Evolutionary conservation across 2,797 vertebrate genomes (phyloP), one percentile per base, ranked within the genome.

Genomic region (Silurus aristotelis): DNA sequence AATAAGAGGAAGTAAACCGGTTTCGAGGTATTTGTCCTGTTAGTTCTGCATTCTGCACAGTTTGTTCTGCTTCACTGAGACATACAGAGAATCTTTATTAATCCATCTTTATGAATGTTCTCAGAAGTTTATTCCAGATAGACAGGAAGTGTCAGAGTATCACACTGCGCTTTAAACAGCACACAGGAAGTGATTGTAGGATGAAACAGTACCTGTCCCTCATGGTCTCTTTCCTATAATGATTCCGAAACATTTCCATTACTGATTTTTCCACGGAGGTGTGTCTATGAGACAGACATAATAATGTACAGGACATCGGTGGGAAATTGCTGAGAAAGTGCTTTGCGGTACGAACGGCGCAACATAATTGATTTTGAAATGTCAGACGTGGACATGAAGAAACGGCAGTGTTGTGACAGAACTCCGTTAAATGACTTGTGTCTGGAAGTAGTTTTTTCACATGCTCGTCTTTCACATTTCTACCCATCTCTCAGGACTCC

Each of bases 401-500:
- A 73, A 73, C 55, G 71, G 27, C 27, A 77, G 55, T 2, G 25
- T 58, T 58, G 31, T 63, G 75, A 77, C 17, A 20, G 19, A 60
- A 48, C 14, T 64, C 38, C 3, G 38, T 38, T 17, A 64, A 80
- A 63, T 38, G 48, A 17, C 2, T 43, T 71, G 67, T 64, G 38
- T 72, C 70, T 60, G 38, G 38, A 38, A n/a, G 20, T 9, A 0
- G n/a, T 15, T 1, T 8, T 14, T 75, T 15, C 27, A 27, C 5
- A 77, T 19, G 19, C 0, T 0, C 22, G 14, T 10, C 9, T 64
- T 48, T 78, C 25, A 10, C 22, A 20, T 10, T 20, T 67, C 72
- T 66, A 75, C 73, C 75, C 60, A 71, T 82, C 78, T 85, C 77
- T 71, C 84, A 99, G 98, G 93, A 99, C 98, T 17, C 98, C 98